phyloP scores from a whole-genome alignment of 2,797 vertebrate species.

The Phalloptychus januarius region DNA sequence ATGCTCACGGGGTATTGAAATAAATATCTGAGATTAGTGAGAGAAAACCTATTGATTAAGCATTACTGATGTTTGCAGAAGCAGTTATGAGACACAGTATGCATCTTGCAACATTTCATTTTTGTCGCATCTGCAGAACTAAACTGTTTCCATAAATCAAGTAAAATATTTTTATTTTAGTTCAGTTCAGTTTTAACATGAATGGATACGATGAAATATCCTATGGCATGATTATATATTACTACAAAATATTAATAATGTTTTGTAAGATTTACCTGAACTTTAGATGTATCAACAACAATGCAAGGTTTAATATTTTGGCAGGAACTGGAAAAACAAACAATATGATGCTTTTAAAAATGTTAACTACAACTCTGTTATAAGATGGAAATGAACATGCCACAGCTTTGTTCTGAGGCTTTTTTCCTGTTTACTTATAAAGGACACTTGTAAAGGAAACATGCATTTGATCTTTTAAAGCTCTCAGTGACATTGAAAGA shows the following conservation, averaged over 20 bases:
- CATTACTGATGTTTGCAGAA: conserved; percentile 56
- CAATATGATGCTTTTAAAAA: not conserved
- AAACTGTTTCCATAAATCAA: not conserved
- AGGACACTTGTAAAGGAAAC: not conserved
- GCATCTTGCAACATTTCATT: conserved; percentile 33
- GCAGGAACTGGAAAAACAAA: not conserved
- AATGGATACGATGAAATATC: not conserved
- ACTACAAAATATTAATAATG: too few species aligned
- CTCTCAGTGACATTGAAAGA: not conserved
- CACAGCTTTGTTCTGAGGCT: not conserved
- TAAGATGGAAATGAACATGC: not conserved
- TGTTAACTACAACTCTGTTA: not conserved
- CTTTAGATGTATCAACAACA: not conserved
- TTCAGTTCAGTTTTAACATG: conserved; percentile 1
- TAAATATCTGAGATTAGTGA: conserved; percentile 54
- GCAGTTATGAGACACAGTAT: conserved; percentile 60
- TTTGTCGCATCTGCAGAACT: conserved; percentile 43
- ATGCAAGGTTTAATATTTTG: not conserved
- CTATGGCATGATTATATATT: not conserved
- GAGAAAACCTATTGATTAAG: conserved; percentile 62
- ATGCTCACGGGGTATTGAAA: conserved; percentile 48
- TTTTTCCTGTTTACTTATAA: not conserved
- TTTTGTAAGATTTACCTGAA: not conserved
- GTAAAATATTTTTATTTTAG: not conserved
- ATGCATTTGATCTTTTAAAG: not conserved